A percentile compares a stretch with the other conserved stretches of the same genome.
Evolutionary conservation across 2,888 invertebrate genomes (phyloP).

Genomic region (Orthonevra nobilis): DNA sequence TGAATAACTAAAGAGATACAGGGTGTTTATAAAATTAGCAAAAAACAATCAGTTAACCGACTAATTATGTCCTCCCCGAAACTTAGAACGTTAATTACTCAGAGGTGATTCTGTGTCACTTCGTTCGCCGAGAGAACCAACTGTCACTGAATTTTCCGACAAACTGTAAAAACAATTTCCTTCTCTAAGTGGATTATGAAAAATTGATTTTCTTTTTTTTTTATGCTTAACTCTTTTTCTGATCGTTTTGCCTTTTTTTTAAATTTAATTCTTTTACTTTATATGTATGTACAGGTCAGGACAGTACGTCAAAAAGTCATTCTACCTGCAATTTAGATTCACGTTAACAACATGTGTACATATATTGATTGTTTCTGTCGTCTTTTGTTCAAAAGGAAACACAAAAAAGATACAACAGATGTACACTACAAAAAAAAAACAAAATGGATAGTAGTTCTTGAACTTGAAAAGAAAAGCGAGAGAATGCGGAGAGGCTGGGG

Average conservation of each 20-base stretch:
- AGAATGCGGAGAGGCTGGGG: too few species aligned
- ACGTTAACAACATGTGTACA: constrained; percentile 52
- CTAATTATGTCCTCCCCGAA: constrained; percentile 32
- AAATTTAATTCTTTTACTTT: too few species aligned
- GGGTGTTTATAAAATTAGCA: background rate
- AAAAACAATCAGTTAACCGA: constrained; percentile 34
- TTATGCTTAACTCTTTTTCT: background rate
- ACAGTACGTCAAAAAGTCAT: constrained; percentile 50
- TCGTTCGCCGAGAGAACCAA: constrained; percentile 42
- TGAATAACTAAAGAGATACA: background rate
- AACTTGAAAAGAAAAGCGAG: constrained; percentile 37
- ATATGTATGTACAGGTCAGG: too few species aligned
- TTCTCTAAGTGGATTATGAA: constrained; percentile 59
- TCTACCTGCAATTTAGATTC: constrained; percentile 56
- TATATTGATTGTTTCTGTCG: constrained; percentile 61
- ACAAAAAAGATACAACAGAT: background rate
- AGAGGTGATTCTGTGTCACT: constrained; percentile 17
- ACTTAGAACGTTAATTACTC: constrained; percentile 37
- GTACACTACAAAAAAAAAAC: background rate
- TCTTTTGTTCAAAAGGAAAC: constrained; percentile 23
- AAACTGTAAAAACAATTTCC: constrained; percentile 60
- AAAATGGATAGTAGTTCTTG: constrained; percentile 31
- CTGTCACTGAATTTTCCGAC: constrained; percentile 50
- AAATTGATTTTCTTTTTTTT: constrained; percentile 56
- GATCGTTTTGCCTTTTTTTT: too few species aligned